Percentiles rank a stretch among this genome's conserved stretches.
These are phyloP conservation scores for Thaumatotibia leucotreta DNA, from an alignment of 1,140 invertebrate species.

Conservation along the genomic window DNA sequence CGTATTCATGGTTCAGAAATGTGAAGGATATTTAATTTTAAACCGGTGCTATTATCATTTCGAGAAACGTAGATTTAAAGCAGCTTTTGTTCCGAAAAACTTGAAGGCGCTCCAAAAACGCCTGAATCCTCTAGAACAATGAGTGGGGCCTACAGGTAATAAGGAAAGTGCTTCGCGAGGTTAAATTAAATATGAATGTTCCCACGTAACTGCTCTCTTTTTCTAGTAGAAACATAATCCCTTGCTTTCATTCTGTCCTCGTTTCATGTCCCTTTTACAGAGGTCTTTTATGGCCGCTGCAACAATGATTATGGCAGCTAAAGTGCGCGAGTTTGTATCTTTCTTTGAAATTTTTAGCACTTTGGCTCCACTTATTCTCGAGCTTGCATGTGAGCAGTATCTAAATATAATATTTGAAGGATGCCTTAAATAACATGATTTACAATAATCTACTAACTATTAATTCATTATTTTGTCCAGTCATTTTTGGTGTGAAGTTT, in stretches of 20 bases:
- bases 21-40: background rate
- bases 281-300: conserved; percentile 26
- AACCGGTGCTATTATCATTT: conserved; percentile 3
- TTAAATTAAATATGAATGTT: conserved; percentile 43
- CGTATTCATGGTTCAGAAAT: background rate
- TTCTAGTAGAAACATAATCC: conserved; percentile 31
- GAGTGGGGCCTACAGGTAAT: conserved; percentile 27
- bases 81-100: conserved; percentile 5
- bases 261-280: conserved; percentile 35
- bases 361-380: background rate
- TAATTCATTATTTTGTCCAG: no score
- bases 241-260: conserved; percentile 23
- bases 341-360: conserved; percentile 10
- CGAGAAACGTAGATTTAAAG: conserved; percentile 6
- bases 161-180: conserved; percentile 32
- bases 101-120: conserved; percentile 4
- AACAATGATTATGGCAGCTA: conserved; percentile 23
- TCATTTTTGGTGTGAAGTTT: no score
- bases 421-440: no score
- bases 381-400: background rate
- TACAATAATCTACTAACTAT: no score
- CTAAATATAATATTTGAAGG: background rate
- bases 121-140: conserved; percentile 8
- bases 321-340: background rate
- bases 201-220: conserved; percentile 16